Conservation (phyloP, 2,113 vertebrate species). For the Hylia prasina region DNA sequence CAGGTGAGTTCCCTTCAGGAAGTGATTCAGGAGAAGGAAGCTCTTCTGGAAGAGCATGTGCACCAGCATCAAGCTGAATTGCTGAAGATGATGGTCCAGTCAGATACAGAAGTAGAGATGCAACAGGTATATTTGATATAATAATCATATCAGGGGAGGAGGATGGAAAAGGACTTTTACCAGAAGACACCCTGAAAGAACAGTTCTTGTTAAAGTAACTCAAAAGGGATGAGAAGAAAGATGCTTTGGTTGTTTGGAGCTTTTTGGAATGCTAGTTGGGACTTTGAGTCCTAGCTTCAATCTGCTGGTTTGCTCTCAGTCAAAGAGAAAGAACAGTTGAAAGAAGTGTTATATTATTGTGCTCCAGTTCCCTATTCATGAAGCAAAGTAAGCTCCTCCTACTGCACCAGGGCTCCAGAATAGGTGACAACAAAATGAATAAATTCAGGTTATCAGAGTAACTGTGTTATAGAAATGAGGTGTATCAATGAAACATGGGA, state of each 20-base stretch:
- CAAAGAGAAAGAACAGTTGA: neutral
- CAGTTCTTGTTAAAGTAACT: neutral
- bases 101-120: constrained; percentile 73
- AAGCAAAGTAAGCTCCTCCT: neutral
- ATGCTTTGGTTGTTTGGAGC: neutral
- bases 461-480: neutral
- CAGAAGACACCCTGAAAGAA: neutral
- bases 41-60: constrained; percentile 82
- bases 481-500: neutral
- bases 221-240: neutral
- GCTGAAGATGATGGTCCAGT: constrained; percentile 60
- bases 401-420: neutral
- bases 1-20: constrained; percentile 82
- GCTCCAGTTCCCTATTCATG: neutral
- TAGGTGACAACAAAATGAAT: neutral
- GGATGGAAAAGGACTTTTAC: neutral
- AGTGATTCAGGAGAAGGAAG: constrained; percentile 85
- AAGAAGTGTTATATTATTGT: neutral
- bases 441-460: neutral
- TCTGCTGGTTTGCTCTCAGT: neutral
- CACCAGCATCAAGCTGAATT: constrained; percentile 87
- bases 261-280: neutral
- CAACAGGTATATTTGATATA: constrained; percentile 78
- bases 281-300: neutral
- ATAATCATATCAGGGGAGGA: neutral